Base-by-base conservation (phyloP, 1,140 invertebrate species). In the Pemphigus obesinymphae region DNA sequence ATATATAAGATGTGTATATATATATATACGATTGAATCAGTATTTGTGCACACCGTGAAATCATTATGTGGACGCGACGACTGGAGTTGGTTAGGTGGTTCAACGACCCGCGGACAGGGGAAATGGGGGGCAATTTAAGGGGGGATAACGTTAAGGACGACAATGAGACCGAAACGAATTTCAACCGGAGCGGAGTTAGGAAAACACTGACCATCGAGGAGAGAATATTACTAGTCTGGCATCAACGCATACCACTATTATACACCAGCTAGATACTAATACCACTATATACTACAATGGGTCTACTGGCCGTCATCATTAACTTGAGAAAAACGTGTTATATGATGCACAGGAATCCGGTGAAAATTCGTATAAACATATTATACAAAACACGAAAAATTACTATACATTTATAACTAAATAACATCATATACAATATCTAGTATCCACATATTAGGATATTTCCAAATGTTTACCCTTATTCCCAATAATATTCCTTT, bases 121-220 rank as follows among this genome's bases (percentile, higher is more conserved):
- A 80, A 40, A 58, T 58, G 55, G 76, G 53, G 76, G 53, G 70
- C 70, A 73, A 34, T n/a, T 8, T 31, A 31, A 50, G 55, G 34
- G 55, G 76, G 76, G 76, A 40, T 31, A 80, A 31, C 37, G 17
- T 45, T 63, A 80, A 63, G 55, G 76, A 80, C 63, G 63, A 80
- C 76, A 80, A 80, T 80, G 53, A 80, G 76, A 80, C 76, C 76
- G 76, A 58, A 50, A 80, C 76, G 37, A 80, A 80, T 80, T 80
- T 80, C 26, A 58, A 61, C 26, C 55, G 76, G 55, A 80, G 76
- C 31, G 23, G 76, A 80, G 53, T 58, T 80, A 34, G 55, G 76
- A 43, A 80, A 80, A 80, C 37, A 58, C 53, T 80, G 76, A 80
- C 76, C 55, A 80, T 45, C 17, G 55, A 73, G 43, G 26, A 73